A percentile compares a stretch with the other conserved stretches of the same genome.
These are phyloP conservation scores for Sebastes glaucus DNA, from an alignment of 2,797 vertebrate genomes.

Conservation along the genomic window DNA sequence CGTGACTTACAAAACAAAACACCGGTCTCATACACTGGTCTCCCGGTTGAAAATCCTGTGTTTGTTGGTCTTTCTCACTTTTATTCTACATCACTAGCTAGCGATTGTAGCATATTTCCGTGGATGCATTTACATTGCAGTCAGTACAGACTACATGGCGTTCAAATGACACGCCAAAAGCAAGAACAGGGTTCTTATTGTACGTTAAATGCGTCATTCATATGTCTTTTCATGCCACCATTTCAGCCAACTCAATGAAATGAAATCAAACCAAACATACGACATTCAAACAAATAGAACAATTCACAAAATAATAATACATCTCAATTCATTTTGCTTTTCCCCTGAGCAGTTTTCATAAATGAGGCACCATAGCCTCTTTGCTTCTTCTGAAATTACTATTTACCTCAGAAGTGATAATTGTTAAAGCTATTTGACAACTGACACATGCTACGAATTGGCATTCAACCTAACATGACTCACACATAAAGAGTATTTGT, in stretches of 20 bases:
- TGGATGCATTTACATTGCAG: no score
- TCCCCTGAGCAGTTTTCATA: background rate
- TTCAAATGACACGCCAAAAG: no score
- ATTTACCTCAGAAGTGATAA: slow-evolving; percentile 9
- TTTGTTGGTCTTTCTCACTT: no score
- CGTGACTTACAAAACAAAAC: no score
- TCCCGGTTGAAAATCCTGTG: no score
- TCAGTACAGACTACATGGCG: no score
- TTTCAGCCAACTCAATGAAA: background rate
- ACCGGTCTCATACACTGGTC: no score
- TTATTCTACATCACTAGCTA: no score
- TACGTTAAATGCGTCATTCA: no score
- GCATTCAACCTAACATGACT: slow-evolving; percentile 18
- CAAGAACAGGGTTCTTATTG: no score
- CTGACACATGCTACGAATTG: background rate
- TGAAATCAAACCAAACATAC: background rate
- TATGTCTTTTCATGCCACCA: background rate
- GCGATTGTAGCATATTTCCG: rapidly evolving
- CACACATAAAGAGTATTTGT: background rate
- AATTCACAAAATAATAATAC: background rate
- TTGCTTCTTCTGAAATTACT: background rate
- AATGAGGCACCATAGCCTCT: background rate
- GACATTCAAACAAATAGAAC: background rate
- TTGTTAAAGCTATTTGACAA: background rate
- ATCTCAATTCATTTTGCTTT: background rate